Base-by-base conservation (phyloP, 2,888 invertebrate genomes). In the Plagodis pulveraria region DNA sequence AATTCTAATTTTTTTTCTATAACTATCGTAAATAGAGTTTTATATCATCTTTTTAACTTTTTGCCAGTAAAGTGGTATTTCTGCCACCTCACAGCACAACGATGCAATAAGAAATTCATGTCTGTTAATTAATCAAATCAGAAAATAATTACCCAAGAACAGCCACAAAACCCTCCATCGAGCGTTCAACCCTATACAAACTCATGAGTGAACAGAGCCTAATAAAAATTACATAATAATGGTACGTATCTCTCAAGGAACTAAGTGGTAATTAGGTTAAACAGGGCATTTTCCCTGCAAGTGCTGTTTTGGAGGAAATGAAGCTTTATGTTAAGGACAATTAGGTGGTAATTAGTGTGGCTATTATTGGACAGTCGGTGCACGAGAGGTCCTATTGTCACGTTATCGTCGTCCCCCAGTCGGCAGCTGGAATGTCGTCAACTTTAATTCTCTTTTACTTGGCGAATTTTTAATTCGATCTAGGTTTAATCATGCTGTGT, bases 381-480 rank as follows among this genome's bases (percentile, higher is more conserved):
- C 10, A 9, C 10, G 40, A 40, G 40, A 40, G 8, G 82, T 86
- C 84, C 88, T 75, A 87, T 91, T 91, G 91, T 91, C 73, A 62
- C 80, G 83, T 91, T 91, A 91, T 91, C 91, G 83, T 72, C 79
- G 66, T 68, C 71, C 82, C 81, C 84, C 90, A 91, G 86, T 76
- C 80, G 74, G 73, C 72, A 68, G 73, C 66, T 74, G 74, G 74
- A 79, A 80, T 77, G 77, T 77, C 78, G 80, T 80, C 80, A 83
- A 89, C 87, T 90, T 90, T 89, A 88, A 89, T 89, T 85, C 86
- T 79, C 78, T 85, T 87, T 82, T 83, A 81, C 81, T 80, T 80
- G 77, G 78, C 71, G 76, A 83, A 82, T 84, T 89, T 89, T 89
- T 86, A 88, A 89, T 87, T 86, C 81, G 71, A 77, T 80, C 79